phyloP scores from a whole-genome alignment of 1,140 invertebrate genomes.

The Aphis gossypii region DNA sequence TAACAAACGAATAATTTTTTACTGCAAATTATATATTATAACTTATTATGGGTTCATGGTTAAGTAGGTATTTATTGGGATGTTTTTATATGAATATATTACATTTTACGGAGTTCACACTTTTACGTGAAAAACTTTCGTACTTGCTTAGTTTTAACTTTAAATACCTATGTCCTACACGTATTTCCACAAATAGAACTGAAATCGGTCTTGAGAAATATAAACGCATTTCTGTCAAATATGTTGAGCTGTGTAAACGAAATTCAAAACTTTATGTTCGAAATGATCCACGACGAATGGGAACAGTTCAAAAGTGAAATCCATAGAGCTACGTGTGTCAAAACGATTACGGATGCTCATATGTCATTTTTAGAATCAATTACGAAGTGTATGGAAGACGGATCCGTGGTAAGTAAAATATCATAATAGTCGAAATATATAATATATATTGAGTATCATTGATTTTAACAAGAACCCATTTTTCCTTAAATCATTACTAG shows the following conservation, averaged over 20 bases:
- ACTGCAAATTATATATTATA: background rate
- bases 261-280: conserved; percentile 37
- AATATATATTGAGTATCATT: background rate
- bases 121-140: background rate
- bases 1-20: background rate
- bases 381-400: background rate
- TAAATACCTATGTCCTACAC: background rate
- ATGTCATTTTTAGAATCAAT: conserved; percentile 8
- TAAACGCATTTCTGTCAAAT: background rate
- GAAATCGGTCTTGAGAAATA: conserved; percentile 30
- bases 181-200: background rate
- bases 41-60: no score
- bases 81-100: no score
- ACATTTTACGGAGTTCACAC: no score
- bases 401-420: background rate
- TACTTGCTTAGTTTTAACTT: background rate
- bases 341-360: background rate
- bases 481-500: background rate
- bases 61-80: background rate
- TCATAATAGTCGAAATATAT: background rate
- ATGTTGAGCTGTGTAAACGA: background rate
- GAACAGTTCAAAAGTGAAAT: conserved; percentile 32
- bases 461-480: background rate
- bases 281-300: conserved; percentile 33
- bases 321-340: background rate